Conservation (phyloP, 2,888 invertebrate species). For the Biston stratarius region DNA sequence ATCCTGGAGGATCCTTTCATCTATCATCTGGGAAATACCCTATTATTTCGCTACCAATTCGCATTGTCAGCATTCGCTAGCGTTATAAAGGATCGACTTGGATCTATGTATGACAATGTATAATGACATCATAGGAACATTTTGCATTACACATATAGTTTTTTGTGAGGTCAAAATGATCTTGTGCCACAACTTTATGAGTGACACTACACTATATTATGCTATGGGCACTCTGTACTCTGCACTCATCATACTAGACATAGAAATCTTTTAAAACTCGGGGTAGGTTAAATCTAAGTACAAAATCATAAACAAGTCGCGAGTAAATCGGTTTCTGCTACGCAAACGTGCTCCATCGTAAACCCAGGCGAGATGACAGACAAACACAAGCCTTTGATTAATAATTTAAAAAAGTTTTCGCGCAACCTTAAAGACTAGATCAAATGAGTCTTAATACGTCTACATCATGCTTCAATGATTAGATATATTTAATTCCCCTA, state of each 20-base stretch:
- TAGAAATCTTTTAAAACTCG: too few relatives aligned
- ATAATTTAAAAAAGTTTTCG: too few relatives aligned
- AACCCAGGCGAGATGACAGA: too few relatives aligned
- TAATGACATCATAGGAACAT: neutral
- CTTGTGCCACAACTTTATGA: neutral
- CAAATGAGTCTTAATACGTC: neutral
- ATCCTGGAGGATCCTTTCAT: conserved; percentile 46
- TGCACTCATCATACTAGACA: too few relatives aligned
- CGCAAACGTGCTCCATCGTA: too few relatives aligned
- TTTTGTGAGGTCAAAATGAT: neutral
- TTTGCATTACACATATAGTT: neutral
- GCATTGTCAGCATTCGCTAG: conserved; percentile 38
- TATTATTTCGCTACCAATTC: conserved; percentile 50
- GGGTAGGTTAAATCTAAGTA: too few relatives aligned
- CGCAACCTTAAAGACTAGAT: too few relatives aligned
- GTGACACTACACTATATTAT: too few relatives aligned
- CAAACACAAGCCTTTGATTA: too few relatives aligned
- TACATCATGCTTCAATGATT: neutral
- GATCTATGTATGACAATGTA: conserved; percentile 14
- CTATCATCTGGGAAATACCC: conserved; percentile 50
- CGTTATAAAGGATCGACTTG: conserved; percentile 29
- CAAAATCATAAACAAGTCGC: too few relatives aligned
- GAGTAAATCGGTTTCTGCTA: too few relatives aligned
- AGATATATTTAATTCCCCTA: neutral
- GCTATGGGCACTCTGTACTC: too few relatives aligned